These are phyloP conservation scores for Salvator merianae DNA, from an alignment of 2,113 vertebrate genomes.

Conservation along the genomic window DNA sequence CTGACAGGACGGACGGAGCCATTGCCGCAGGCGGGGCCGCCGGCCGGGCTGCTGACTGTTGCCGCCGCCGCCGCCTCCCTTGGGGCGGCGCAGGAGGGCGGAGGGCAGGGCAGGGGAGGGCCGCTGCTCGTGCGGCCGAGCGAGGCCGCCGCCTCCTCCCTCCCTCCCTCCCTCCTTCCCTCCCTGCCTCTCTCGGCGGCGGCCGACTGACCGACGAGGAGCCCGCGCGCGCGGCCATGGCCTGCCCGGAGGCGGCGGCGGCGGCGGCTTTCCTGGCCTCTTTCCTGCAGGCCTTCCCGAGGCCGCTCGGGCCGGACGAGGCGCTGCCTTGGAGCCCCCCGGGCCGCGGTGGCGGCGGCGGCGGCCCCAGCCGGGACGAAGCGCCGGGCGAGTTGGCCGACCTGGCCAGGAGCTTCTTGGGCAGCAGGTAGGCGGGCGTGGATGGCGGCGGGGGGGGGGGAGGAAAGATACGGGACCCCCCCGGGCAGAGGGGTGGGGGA, in stretches of 20 bases:
- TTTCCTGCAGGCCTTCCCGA: constrained; percentile 79
- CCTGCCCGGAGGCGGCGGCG: constrained; percentile 42
- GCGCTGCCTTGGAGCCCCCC: constrained; percentile 73
- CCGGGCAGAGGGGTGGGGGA: too few relatives aligned
- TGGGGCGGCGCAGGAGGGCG: too few relatives aligned
- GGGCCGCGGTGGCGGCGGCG: neutral
- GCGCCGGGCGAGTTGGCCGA: constrained; percentile 82
- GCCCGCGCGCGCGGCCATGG: constrained; percentile 45
- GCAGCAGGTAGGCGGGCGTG: constrained; percentile 72
- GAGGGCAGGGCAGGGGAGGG: too few relatives aligned
- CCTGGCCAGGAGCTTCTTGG: constrained; percentile 76
- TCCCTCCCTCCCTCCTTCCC: neutral
- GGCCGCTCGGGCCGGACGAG: constrained; percentile 68
- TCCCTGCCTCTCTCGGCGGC: fast-evolving
- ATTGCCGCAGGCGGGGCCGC: too few relatives aligned
- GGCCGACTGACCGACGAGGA: too few relatives aligned
- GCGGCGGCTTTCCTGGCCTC: constrained; percentile 65
- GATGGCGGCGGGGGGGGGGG: neutral
- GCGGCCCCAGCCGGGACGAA: constrained; percentile 76
- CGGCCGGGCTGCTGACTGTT: too few relatives aligned
- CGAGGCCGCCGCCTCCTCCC: too few relatives aligned
- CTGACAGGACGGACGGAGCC: too few relatives aligned
- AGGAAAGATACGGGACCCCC: neutral
- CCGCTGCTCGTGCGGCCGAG: too few relatives aligned
- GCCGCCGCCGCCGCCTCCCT: too few relatives aligned